phyloP scores from a whole-genome alignment of 2,797 vertebrate species.

The Vultur gryphus region DNA sequence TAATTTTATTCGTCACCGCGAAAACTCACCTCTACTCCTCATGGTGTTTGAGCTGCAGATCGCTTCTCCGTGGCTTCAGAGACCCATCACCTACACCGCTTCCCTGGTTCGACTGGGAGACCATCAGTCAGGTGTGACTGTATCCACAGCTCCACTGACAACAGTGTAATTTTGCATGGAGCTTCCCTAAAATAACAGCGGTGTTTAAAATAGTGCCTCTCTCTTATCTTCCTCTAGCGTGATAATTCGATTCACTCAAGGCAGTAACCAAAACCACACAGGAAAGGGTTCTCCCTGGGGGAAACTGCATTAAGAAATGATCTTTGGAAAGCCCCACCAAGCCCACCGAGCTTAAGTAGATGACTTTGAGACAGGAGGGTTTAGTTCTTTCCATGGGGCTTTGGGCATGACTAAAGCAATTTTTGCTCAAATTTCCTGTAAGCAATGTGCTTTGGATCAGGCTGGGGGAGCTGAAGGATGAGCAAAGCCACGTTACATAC shows the following conservation, averaged over 20 bases:
- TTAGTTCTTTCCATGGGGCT: background rate
- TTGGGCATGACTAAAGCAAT: background rate
- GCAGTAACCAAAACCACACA: background rate
- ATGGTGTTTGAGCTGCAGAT: background rate
- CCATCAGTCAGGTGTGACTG: background rate
- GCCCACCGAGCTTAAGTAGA: background rate
- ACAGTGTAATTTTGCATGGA: background rate
- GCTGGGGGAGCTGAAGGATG: background rate
- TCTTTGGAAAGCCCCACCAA: background rate
- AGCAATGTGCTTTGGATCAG: background rate
- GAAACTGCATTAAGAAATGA: background rate
- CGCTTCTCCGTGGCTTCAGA: background rate
- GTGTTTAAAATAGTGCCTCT: background rate
- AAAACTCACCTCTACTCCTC: background rate
- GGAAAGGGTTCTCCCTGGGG: background rate
- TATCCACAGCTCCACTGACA: background rate
- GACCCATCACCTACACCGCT: background rate
- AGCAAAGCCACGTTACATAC: fast-evolving
- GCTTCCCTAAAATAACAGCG: background rate
- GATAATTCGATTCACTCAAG: background rate
- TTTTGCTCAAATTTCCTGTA: background rate
- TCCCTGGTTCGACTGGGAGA: background rate
- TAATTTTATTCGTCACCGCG: background rate
- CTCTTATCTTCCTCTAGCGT: background rate
- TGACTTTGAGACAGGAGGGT: background rate